Percentiles rank a stretch among this genome's conserved stretches.
Evolutionary conservation across 2,888 invertebrate genomes (phyloP).

Genomic region (Prenolepis imparis): DNA sequence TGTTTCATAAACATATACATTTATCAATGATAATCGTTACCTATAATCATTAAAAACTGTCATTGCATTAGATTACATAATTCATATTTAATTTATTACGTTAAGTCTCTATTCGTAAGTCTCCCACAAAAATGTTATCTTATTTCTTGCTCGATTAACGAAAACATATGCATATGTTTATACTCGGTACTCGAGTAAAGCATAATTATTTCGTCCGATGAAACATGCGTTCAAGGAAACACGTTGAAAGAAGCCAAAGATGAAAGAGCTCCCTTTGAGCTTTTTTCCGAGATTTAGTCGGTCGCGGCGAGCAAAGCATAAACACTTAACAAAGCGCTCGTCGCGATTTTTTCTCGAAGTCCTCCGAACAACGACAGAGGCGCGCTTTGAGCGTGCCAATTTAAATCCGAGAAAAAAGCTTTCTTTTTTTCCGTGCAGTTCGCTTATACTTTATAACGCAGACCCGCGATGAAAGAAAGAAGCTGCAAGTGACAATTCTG

Average conservation of each 20-base stretch:
- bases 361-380: slow-evolving; percentile 19
- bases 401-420: slow-evolving; percentile 55
- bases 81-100: no score
- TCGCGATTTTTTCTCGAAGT: slow-evolving; percentile 35
- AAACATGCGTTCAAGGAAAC: neutral
- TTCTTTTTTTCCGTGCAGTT: slow-evolving; percentile 45
- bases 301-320: slow-evolving; percentile 10
- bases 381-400: slow-evolving; percentile 56
- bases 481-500: slow-evolving; percentile 51
- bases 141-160: neutral
- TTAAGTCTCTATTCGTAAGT: no score
- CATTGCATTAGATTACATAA: no score
- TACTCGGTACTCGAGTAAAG: neutral
- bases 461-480: slow-evolving; percentile 36
- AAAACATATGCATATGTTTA: neutral
- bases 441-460: slow-evolving; percentile 58
- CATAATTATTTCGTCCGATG: slow-evolving; percentile 31
- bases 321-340: slow-evolving; percentile 50
- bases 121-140: no score
- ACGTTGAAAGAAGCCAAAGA: neutral
- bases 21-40: slow-evolving; percentile 10
- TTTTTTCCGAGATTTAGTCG: slow-evolving; percentile 29
- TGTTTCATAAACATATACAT: slow-evolving; percentile 25
- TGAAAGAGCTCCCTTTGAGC: slow-evolving; percentile 4
- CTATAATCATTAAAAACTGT: neutral